Conservation (phyloP, 2,113 vertebrate genomes). For the Microtus ochrogaster region DNA sequence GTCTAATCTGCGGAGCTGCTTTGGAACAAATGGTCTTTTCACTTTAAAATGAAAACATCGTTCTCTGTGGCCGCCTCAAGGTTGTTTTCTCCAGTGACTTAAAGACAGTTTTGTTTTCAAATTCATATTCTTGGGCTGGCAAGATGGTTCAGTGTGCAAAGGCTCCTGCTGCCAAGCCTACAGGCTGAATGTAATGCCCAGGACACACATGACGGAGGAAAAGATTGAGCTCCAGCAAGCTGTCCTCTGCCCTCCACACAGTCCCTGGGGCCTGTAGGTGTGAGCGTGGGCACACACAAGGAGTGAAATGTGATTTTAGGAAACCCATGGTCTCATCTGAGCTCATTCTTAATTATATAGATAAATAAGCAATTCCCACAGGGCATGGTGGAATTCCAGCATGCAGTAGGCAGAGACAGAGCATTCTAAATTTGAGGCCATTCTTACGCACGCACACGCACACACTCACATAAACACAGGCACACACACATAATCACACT, state of each 20-base stretch:
- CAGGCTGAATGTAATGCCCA: neutral
- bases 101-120: constrained; percentile 43
- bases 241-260: neutral
- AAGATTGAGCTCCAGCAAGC: neutral
- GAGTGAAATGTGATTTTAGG: neutral
- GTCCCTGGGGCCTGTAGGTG: neutral
- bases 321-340: neutral
- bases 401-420: neutral
- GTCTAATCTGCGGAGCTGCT: neutral
- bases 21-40: constrained; percentile 37
- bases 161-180: no score
- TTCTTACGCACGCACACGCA: neutral
- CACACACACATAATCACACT: neutral
- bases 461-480: neutral
- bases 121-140: neutral
- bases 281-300: no score
- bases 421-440: neutral
- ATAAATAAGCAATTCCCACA: no score
- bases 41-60: neutral
- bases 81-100: neutral
- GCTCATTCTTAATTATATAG: neutral
- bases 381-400: neutral
- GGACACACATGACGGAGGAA: neutral
- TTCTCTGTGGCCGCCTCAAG: neutral
- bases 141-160: neutral